Evolutionary conservation across 92 coral and sea anemone species (phyloP), one percentile per base, ranked within the genome.

Genomic region (Meandrina meandrites): DNA sequence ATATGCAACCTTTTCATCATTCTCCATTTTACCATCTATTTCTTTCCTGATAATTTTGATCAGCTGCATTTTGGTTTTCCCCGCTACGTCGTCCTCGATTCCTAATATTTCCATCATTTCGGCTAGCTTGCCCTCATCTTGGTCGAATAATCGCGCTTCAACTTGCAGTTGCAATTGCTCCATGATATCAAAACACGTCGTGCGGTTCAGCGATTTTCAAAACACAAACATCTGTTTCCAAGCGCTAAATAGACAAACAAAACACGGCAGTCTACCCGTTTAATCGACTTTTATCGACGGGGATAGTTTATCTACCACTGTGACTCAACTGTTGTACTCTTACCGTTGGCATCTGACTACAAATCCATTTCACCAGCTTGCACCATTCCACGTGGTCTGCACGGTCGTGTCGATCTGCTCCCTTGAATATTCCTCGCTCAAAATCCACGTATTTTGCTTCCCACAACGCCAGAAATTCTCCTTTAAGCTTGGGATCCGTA

Each of bases 31-130:
- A 2, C 79, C 17, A 21, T 76, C 78, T 15, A 83, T 68, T 37
- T 51, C 79, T 78, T 31, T 77, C n/a, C 48, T 74, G 73, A 75
- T 85, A 78, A 88, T 31, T 45, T 77, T 66, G 13, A 83, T 58
- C 64, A 22, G 28, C 62, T 83, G 76, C 54, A 60, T 85, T 74
- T 37, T 83, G 15, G 69, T 77, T 88, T 83, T 88, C 18, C 76
- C 54, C 50, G 75, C 22, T 8, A 64, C 34, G 40, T 83, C 85
- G 28, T 83, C 84, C 14, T 85, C 64, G 10, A 37, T 67, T 21
- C 81, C 80, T 80, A 83, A 35, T 47, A 12, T 24, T 82, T 78
- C 91, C 32, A 83, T 37, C 84, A 83, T 83, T 88, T 77, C 77
- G 30, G 37, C 83, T 16, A 88, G 72, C 16, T 31, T 45, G 36